A percentile compares a stretch with the other conserved stretches of the same genome.
These are phyloP conservation scores for Tipula vernalis DNA, from an alignment of 2,888 invertebrate genomes.

Conservation along the genomic window DNA sequence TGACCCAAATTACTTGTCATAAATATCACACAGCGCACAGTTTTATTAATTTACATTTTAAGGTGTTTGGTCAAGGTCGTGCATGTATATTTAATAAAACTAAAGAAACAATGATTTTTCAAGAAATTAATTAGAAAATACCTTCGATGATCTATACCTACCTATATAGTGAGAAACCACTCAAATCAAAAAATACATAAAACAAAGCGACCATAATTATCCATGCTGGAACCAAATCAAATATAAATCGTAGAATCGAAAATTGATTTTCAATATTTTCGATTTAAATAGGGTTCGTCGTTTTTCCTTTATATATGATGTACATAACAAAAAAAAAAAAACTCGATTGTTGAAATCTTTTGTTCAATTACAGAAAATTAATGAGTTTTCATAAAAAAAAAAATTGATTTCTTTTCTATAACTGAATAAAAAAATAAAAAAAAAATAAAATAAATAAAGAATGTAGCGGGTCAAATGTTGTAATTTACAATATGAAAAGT, in stretches of 20 bases:
- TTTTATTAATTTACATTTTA: not conserved
- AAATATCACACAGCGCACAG: not conserved
- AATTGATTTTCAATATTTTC: not conserved
- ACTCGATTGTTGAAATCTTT: not conserved
- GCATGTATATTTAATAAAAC: not conserved
- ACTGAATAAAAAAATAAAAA: not conserved
- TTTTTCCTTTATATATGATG: not conserved
- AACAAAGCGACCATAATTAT: slow-evolving; percentile 4
- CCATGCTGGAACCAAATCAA: not conserved
- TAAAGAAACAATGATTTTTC: not conserved
- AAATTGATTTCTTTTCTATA: not conserved
- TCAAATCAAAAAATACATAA: not conserved
- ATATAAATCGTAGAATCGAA: not conserved
- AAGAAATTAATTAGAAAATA: not conserved
- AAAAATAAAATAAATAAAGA: not conserved
- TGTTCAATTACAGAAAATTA: not conserved
- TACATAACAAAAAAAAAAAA: not conserved
- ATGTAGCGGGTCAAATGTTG: not conserved
- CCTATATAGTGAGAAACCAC: not conserved
- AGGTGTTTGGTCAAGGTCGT: not conserved
- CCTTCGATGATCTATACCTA: not conserved
- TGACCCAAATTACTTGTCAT: not conserved
- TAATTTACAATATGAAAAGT: not conserved
- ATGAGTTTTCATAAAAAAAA: not conserved
- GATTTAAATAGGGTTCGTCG: slow-evolving; percentile 4